Conservation (phyloP, 1,140 invertebrate species). For the Macrobrachium nipponense region DNA sequence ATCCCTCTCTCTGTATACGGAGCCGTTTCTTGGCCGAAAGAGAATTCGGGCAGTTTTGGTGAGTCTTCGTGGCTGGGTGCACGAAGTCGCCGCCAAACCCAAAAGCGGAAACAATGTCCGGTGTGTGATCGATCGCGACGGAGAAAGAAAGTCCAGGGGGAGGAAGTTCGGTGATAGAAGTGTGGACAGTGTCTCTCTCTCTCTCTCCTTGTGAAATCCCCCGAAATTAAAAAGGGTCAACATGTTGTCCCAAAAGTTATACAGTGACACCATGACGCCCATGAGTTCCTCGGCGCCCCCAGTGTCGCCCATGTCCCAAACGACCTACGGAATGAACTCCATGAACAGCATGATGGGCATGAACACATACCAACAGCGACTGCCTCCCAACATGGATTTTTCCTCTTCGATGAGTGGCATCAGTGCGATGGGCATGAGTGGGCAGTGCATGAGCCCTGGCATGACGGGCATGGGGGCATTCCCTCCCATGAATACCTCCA, state of each 20-base stretch:
- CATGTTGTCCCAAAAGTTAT: conserved; percentile 64
- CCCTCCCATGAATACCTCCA: conserved; percentile 63
- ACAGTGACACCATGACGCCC: conserved; percentile 63
- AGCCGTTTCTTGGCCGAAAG: background rate
- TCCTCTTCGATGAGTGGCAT: conserved; percentile 63
- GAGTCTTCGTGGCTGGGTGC: conserved; percentile 3
- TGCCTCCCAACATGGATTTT: conserved; percentile 64
- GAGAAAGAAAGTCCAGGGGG: no score
- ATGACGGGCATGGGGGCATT: conserved; percentile 64
- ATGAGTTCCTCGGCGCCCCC: conserved; percentile 60
- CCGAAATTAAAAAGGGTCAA: conserved; percentile 1
- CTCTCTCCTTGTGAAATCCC: background rate
- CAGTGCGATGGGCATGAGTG: conserved; percentile 62
- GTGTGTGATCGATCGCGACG: background rate
- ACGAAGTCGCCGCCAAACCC: background rate
- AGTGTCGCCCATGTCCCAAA: conserved; percentile 64
- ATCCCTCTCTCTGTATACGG: conserved; percentile 16
- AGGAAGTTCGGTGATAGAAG: background rate
- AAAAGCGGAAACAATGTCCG: conserved; percentile 2
- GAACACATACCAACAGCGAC: conserved; percentile 62
- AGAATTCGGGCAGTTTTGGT: conserved; percentile 1
- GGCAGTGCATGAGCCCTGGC: conserved; percentile 64
- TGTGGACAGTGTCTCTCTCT: conserved; percentile 7
- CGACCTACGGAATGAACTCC: conserved; percentile 60
- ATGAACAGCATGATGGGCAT: conserved; percentile 64